Base-by-base conservation (phyloP, 1,140 invertebrate species). In the Drosophila tani region DNA sequence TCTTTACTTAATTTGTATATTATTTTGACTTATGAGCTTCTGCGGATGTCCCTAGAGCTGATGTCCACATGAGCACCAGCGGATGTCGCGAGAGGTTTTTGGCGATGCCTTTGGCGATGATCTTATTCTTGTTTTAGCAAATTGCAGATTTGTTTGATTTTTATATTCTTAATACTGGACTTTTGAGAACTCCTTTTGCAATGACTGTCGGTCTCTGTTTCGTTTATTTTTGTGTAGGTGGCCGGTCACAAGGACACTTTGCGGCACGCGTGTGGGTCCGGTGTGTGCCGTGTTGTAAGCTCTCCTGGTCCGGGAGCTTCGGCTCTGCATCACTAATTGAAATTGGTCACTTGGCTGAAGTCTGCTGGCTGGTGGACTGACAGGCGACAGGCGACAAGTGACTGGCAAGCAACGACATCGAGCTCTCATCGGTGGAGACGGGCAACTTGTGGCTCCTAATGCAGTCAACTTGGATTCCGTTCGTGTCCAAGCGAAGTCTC, bases 301-400 rank as follows among this genome's bases (percentile, higher is more conserved):
- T 40, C 43, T 15, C 21, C 14, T 19, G 40, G 24, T 41, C 38
- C 51, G 19, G 29, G 12, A 35, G 17, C 32, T 38, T 12, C 14
- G n/a, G 21, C 38, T 68, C 41, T 35, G 67, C 64, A 49, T 57
- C 53, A 51, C 38, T 73, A 74, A 74, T 74, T 74, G 70, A 73
- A 74, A 74, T 73, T 73, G 68, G 70, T 29, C 46, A 73, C 43
- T 73, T 50, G 43, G n/a, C 51, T 17, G 12, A 55, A 43, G 53
- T 38, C 8, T 11, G 40, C 24, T 17, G 24, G 43, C 49, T 17
- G 21, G 24, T 17, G 7, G 43, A 46, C 63, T 69, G 49, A 69
- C 40, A 32, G n/a, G 15, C 40, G 67, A 70, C 67, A 46, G 64
- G 38, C 62, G 46, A 69, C 66, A 69, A 67, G 63, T 68, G 47